Evolutionary conservation across 2,888 invertebrate species (phyloP).

Genomic region (Chouioia cunea): DNA sequence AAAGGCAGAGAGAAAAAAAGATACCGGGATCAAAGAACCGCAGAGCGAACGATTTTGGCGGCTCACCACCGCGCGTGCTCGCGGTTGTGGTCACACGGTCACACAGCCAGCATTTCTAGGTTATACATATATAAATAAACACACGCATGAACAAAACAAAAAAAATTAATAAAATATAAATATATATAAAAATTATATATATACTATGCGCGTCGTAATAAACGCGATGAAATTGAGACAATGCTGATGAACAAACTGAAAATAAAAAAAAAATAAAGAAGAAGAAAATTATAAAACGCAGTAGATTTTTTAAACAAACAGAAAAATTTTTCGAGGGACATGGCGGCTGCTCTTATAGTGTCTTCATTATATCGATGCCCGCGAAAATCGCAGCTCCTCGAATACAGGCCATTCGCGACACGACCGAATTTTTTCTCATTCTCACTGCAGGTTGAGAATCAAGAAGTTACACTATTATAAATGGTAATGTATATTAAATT

Average conservation of each 20-base stretch:
- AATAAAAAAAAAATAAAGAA: slow-evolving; percentile 1
- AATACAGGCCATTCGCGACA: slow-evolving; percentile 21
- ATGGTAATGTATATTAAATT: slow-evolving; percentile 25
- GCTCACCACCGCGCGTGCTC: slow-evolving; percentile 4
- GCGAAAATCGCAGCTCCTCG: slow-evolving; percentile 23
- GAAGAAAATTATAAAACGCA: neutral
- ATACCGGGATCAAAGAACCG: neutral
- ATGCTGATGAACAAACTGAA: slow-evolving; percentile 36
- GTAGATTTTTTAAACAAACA: slow-evolving; percentile 3
- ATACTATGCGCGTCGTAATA: slow-evolving; percentile 8
- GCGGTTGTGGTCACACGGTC: slow-evolving; percentile 2
- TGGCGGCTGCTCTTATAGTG: neutral
- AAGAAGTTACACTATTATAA: neutral
- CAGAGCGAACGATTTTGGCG: slow-evolving; percentile 1
- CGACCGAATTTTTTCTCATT: slow-evolving; percentile 37
- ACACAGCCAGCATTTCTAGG: slow-evolving; percentile 38
- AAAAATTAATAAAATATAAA: slow-evolving; percentile 33
- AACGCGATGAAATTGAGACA: slow-evolving; percentile 34
- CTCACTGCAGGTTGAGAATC: slow-evolving; percentile 15
- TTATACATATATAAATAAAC: slow-evolving; percentile 47
- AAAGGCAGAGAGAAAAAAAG: slow-evolving; percentile 20
- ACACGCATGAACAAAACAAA: slow-evolving; percentile 27
- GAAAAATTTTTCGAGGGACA: neutral
- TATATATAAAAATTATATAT: slow-evolving; percentile 31
- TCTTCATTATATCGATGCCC: slow-evolving; percentile 2